Evolutionary conservation across 2,888 invertebrate genomes (phyloP).

Genomic region (Cactoblastis cactorum): DNA sequence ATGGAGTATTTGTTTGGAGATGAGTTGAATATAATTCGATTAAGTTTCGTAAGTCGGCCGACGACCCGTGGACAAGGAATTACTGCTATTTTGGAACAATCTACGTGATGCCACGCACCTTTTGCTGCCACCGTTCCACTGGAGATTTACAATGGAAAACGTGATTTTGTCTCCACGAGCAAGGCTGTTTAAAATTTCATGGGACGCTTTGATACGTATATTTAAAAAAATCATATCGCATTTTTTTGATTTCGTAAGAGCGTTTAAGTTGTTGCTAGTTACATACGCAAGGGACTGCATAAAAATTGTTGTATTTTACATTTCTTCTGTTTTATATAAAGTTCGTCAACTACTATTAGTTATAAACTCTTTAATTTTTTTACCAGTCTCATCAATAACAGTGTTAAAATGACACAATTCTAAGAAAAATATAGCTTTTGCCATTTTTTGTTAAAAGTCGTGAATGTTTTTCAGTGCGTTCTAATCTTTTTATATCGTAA

Average conservation of each 20-base stretch:
- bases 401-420: too few relatives aligned
- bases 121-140: slow-evolving; percentile 55
- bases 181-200: slow-evolving; percentile 46
- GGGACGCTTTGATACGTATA: slow-evolving; percentile 41
- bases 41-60: slow-evolving; percentile 56
- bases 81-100: slow-evolving; percentile 51
- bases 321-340: too few relatives aligned
- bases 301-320: too few relatives aligned
- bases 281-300: neutral
- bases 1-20: slow-evolving; percentile 43
- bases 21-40: slow-evolving; percentile 57
- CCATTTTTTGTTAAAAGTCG: neutral
- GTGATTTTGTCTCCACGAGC: slow-evolving; percentile 62
- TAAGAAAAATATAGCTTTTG: slow-evolving; percentile 1
- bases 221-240: slow-evolving; percentile 29
- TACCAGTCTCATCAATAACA: too few relatives aligned
- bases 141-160: slow-evolving; percentile 65
- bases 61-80: slow-evolving; percentile 45
- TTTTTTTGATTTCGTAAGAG: slow-evolving; percentile 18
- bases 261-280: neutral
- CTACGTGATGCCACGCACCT: slow-evolving; percentile 68
- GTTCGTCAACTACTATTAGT: too few relatives aligned
- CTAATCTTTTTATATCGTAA: neutral
- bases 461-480: neutral
- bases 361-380: too few relatives aligned